Percentiles rank a stretch among this genome's conserved stretches.
Conservation (phyloP, 1,140 invertebrate species). For the Tetramorium parvispinum region DNA sequence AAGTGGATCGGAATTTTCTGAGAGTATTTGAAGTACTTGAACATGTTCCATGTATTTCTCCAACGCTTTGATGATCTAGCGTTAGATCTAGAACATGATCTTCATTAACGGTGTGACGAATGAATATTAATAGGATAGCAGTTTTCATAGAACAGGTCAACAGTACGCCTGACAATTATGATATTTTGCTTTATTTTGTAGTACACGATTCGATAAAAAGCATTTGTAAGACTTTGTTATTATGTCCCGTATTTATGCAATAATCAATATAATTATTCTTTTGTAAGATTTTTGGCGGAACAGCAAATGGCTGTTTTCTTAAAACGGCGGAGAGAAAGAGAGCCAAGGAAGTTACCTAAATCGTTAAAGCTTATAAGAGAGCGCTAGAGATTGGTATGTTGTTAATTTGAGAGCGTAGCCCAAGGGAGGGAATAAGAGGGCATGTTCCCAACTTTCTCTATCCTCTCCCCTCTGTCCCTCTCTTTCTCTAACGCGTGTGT, state of each 20-base stretch:
- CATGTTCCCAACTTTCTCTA: conserved; percentile 80
- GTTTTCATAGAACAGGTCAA: conserved; percentile 7
- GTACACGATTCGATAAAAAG: background rate
- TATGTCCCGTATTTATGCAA: background rate
- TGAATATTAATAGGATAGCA: conserved; percentile 73
- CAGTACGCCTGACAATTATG: conserved; percentile 40
- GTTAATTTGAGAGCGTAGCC: conserved; percentile 85
- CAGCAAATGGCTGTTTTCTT: conserved; percentile 30
- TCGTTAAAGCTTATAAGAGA: conserved; percentile 80
- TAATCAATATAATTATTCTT: background rate
- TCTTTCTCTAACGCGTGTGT: conserved; percentile 69
- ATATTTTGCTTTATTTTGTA: conserved; percentile 47
- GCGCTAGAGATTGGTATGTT: conserved; percentile 84
- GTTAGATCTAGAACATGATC: conserved; percentile 54
- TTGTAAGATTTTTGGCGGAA: conserved; percentile 7
- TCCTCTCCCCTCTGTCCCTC: conserved; percentile 68
- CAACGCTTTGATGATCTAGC: conserved; percentile 68
- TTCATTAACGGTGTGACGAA: conserved; percentile 75
- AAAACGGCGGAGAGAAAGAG: background rate
- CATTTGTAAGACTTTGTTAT: background rate
- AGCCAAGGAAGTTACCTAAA: conserved; percentile 74
- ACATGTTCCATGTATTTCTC: conserved; percentile 55
- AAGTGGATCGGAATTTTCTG: conserved; percentile 1
- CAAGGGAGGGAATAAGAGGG: conserved; percentile 77
- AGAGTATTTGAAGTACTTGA: background rate